Evolutionary conservation across 2,113 vertebrate genomes (phyloP).

Genomic region (Aramus guarauna): DNA sequence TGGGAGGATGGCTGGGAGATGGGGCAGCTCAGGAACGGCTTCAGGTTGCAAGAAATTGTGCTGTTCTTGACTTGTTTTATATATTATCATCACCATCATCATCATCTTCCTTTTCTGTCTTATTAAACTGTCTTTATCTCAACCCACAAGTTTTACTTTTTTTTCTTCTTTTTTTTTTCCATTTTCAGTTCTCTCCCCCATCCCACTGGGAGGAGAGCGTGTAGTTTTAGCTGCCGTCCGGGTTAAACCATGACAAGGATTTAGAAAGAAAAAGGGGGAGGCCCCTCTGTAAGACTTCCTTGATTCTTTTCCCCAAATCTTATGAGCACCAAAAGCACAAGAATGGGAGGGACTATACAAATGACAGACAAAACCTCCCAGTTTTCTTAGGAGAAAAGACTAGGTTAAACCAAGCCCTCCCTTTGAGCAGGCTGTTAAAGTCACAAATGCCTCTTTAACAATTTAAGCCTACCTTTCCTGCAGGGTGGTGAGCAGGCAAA

Average conservation of each 20-base stretch:
- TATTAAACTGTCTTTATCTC: too few relatives aligned
- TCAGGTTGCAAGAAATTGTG: too few relatives aligned
- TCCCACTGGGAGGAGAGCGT: too few relatives aligned
- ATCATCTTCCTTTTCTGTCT: too few relatives aligned
- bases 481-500: constrained; percentile 62
- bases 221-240: too few relatives aligned
- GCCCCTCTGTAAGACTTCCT: not conserved
- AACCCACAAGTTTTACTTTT: too few relatives aligned
- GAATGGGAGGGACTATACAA: not conserved
- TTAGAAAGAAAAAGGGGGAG: not conserved
- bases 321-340: not conserved
- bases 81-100: too few relatives aligned
- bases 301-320: not conserved
- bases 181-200: too few relatives aligned
- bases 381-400: not conserved
- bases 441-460: not conserved
- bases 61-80: too few relatives aligned
- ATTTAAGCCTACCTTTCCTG: constrained; percentile 8
- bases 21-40: too few relatives aligned
- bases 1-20: too few relatives aligned
- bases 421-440: not conserved
- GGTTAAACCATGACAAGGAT: not conserved
- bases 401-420: not conserved
- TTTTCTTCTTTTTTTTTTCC: too few relatives aligned
- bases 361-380: not conserved